Conservation (phyloP, 2,888 invertebrate genomes). For the Ichneumoninae sp. region DNA sequence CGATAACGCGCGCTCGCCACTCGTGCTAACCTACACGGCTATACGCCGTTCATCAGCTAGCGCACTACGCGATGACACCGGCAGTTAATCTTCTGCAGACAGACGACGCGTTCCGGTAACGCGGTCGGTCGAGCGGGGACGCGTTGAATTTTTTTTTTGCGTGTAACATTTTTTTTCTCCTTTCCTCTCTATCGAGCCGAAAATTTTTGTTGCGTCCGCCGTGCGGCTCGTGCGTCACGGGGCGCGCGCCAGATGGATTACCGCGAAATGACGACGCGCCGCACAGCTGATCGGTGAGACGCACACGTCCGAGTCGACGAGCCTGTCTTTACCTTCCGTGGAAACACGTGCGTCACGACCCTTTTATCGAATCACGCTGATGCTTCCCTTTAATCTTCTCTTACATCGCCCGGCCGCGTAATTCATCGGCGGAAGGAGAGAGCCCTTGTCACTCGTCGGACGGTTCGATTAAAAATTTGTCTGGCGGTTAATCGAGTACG, state of each 20-base stretch:
- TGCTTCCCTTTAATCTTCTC: neutral
- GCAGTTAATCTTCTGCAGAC: neutral
- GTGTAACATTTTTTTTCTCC: neutral
- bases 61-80: neutral
- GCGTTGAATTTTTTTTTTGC: neutral
- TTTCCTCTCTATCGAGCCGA: neutral
- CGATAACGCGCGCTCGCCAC: conserved; percentile 52
- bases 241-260: conserved; percentile 4
- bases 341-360: conserved; percentile 32
- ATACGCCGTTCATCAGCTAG: neutral
- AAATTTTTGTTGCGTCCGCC: neutral
- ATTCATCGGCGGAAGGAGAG: neutral
- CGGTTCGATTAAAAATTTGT: neutral
- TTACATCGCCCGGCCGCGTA: neutral
- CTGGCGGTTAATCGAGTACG: neutral
- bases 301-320: neutral
- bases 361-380: neutral
- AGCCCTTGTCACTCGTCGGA: neutral
- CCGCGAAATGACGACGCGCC: neutral
- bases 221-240: conserved; percentile 15
- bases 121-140: neutral
- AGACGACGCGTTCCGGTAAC: neutral
- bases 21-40: conserved; percentile 1
- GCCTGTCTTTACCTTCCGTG: conserved; percentile 21
- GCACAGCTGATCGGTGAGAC: conserved; percentile 27